A percentile compares a stretch with the other conserved stretches of the same genome.
phyloP scores from a whole-genome alignment of 2,113 vertebrate species.

The Calidris pugnax region DNA sequence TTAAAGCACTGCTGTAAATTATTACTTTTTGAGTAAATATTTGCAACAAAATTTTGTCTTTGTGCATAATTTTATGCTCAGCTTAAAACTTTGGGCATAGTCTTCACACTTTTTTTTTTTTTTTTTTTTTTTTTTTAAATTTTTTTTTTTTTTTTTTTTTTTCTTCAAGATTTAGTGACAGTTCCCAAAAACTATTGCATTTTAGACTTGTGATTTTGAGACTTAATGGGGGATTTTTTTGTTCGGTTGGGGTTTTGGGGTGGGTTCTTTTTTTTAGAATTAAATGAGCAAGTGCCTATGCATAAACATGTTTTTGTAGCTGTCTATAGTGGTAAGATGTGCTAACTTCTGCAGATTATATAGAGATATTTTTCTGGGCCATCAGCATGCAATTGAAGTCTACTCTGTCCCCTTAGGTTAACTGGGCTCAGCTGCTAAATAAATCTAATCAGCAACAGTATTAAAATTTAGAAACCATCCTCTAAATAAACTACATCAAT shows the following conservation, averaged over 20 bases:
- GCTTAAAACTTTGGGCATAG: background rate
- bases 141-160: background rate
- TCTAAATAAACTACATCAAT: background rate
- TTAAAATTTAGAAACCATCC: background rate
- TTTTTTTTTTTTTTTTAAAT: background rate
- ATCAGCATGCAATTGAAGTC: background rate
- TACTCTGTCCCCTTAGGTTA: background rate
- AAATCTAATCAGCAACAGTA: background rate
- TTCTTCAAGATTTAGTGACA: background rate
- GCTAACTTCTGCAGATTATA: background rate
- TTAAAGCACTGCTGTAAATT: constrained; percentile 77
- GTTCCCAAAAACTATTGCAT: background rate
- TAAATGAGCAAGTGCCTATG: constrained; percentile 24
- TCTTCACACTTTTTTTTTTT: background rate
- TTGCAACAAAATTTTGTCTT: constrained; percentile 78
- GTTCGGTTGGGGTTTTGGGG: background rate
- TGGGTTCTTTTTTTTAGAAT: background rate
- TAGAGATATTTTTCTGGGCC: background rate
- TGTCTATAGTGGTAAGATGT: background rate
- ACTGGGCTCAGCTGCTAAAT: background rate
- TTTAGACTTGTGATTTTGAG: background rate
- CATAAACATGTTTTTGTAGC: background rate
- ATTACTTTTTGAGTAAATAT: constrained; percentile 84
- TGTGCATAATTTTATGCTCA: constrained; percentile 67
- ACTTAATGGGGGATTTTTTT: background rate